A percentile compares a stretch with the other conserved stretches of the same genome.
Evolutionary conservation across 2,113 vertebrate species (phyloP).

Genomic region (Halcyon malimbica): DNA sequence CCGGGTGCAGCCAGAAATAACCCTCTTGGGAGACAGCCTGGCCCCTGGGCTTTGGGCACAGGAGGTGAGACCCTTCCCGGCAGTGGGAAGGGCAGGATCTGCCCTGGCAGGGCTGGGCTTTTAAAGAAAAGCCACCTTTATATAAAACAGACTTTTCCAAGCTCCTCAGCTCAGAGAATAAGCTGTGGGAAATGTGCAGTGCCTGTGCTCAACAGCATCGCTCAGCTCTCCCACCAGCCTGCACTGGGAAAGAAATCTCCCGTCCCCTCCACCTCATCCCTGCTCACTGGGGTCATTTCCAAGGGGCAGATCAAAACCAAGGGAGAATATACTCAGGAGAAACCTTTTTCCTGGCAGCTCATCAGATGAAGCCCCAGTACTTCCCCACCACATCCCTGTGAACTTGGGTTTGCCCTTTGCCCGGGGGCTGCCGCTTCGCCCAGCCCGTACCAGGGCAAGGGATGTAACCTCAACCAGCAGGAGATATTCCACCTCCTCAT

Average conservation of each 20-base stretch:
- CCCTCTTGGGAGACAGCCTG: not conserved
- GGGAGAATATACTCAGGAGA: not conserved
- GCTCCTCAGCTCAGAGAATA: rapidly evolving
- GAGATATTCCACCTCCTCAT: not conserved
- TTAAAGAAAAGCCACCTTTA: not conserved
- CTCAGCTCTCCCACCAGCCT: not conserved
- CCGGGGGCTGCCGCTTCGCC: not conserved
- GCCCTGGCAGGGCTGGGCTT: not conserved
- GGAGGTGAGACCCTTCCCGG: not conserved
- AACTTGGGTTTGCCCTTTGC: rapidly evolving
- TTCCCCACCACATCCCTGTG: not conserved
- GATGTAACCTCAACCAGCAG: not conserved
- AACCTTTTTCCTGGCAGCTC: not conserved
- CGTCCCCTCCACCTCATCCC: not conserved
- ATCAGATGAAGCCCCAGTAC: rapidly evolving
- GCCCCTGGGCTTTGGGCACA: not conserved
- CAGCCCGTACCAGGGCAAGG: rapidly evolving
- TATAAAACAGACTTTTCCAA: not conserved
- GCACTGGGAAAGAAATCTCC: not conserved
- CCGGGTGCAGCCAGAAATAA: conserved; percentile 2
- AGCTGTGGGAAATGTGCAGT: rapidly evolving
- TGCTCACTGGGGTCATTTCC: not conserved
- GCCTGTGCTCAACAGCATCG: not conserved
- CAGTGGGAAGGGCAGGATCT: not conserved
- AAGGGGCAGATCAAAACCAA: not conserved